Percentiles rank a stretch among this genome's conserved stretches.
phyloP scores from a whole-genome alignment of 2,888 invertebrate species.

The Cataglyphis rosenhaueri region DNA sequence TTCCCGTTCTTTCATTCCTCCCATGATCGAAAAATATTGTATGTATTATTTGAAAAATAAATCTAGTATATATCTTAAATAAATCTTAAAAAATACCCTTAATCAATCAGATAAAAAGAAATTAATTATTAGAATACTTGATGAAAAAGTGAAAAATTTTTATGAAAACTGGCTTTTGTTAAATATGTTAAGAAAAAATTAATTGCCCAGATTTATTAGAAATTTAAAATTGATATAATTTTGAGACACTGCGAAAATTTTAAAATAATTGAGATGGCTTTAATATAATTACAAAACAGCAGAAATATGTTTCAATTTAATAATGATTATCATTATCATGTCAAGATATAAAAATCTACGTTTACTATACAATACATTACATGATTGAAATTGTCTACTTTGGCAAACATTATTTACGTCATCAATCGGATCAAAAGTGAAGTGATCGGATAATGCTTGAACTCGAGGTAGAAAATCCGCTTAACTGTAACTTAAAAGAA shows the following conservation, averaged over 20 bases:
- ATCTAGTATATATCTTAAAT: background rate
- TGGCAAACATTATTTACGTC: slow-evolving; percentile 8
- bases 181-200: background rate
- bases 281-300: background rate
- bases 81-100: background rate
- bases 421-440: background rate
- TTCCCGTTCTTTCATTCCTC: background rate
- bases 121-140: background rate
- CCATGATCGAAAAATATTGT: background rate
- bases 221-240: background rate
- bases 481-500: slow-evolving; percentile 4
- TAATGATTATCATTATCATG: background rate
- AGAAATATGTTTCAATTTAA: background rate
- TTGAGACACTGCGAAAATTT: background rate
- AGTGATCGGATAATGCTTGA: background rate
- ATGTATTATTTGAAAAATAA: background rate
- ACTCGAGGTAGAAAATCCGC: background rate
- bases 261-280: background rate
- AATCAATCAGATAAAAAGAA: background rate
- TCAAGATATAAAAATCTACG: background rate
- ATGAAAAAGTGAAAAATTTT: background rate
- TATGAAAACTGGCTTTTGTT: background rate
- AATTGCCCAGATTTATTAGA: background rate
- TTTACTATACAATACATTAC: background rate
- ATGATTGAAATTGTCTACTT: background rate